A percentile compares a stretch with the other conserved stretches of the same genome.
These are phyloP conservation scores for Pentamera pediparva DNA, from an alignment of 53 echinoderm and acorn worm genomes.

Conservation along the genomic window DNA sequence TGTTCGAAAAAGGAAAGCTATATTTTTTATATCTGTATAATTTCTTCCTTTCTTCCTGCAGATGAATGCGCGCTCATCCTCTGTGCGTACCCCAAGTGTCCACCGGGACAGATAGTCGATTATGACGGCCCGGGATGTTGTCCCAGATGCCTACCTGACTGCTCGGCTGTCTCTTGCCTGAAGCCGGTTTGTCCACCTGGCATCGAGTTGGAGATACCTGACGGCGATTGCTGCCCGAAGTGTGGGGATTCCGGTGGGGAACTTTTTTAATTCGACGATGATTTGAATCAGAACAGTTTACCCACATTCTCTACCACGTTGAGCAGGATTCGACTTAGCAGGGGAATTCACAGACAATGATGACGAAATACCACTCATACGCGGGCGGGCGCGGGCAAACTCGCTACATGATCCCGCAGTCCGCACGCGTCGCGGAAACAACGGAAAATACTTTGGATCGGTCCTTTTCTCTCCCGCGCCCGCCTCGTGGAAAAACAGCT, in stretches of 20 bases:
- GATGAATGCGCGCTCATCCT: background rate
- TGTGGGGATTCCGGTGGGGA: background rate
- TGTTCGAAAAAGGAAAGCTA: background rate
- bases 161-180: background rate
- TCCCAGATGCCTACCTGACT: conserved; percentile 3
- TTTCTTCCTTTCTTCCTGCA: background rate
- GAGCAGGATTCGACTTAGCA: too few relatives aligned
- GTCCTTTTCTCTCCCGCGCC: too few relatives aligned
- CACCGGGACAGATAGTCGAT: background rate
- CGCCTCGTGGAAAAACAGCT: too few relatives aligned
- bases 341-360: too few relatives aligned
- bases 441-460: too few relatives aligned
- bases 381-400: too few relatives aligned
- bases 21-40: background rate
- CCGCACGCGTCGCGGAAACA: too few relatives aligned
- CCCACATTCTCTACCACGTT: too few relatives aligned
- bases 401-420: too few relatives aligned
- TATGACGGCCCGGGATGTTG: conserved; percentile 10
- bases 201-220: background rate
- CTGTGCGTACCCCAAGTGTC: background rate
- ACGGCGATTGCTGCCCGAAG: background rate
- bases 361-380: too few relatives aligned
- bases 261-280: too few relatives aligned
- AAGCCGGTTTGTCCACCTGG: background rate
- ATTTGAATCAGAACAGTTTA: too few relatives aligned